phyloP scores from a whole-genome alignment of 2,888 invertebrate species.

The Drosophila parthenogenetica region DNA sequence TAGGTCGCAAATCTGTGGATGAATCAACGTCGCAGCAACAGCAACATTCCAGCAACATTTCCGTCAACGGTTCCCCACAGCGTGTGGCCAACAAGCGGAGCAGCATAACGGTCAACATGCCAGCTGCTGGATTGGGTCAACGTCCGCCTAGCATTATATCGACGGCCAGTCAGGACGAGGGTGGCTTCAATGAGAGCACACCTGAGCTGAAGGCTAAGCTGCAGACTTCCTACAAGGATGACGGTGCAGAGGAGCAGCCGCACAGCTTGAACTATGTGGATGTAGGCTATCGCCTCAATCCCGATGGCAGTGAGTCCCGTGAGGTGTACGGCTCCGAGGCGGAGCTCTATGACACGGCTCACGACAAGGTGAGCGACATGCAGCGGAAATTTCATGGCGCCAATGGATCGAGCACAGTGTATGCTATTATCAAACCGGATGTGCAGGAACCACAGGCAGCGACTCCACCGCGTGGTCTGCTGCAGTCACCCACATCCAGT shows the following conservation, averaged over 20 bases:
- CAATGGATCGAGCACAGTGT: constrained; percentile 84
- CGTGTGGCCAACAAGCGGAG: constrained; percentile 86
- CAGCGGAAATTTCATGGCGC: constrained; percentile 83
- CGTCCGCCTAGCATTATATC: constrained; percentile 89
- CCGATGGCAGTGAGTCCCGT: constrained; percentile 84
- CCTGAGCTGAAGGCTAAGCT: constrained; percentile 86
- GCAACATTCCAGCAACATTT: constrained; percentile 59
- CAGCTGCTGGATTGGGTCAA: constrained; percentile 88
- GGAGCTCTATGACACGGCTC: constrained; percentile 84
- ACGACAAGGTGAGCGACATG: constrained; percentile 81
- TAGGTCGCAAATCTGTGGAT: constrained; percentile 78
- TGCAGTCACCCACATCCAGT: constrained; percentile 66
- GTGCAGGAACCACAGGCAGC: constrained; percentile 47
- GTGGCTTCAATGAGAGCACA: constrained; percentile 90
- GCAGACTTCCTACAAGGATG: constrained; percentile 56
- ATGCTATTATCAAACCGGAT: constrained; percentile 85
- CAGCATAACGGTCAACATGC: constrained; percentile 88
- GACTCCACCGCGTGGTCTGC: constrained; percentile 34
- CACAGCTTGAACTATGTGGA: constrained; percentile 84
- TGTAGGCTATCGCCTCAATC: constrained; percentile 85
- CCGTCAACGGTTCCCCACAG: constrained; percentile 73
- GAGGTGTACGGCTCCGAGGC: constrained; percentile 84
- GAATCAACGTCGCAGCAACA: constrained; percentile 48
- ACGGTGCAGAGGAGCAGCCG: constrained; percentile 31
- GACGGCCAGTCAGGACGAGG: constrained; percentile 88